A percentile compares a stretch with the other conserved stretches of the same genome.
These are phyloP conservation scores for Hoplias malabaricus DNA, from an alignment of 2,113 vertebrate species.

Conservation along the genomic window DNA sequence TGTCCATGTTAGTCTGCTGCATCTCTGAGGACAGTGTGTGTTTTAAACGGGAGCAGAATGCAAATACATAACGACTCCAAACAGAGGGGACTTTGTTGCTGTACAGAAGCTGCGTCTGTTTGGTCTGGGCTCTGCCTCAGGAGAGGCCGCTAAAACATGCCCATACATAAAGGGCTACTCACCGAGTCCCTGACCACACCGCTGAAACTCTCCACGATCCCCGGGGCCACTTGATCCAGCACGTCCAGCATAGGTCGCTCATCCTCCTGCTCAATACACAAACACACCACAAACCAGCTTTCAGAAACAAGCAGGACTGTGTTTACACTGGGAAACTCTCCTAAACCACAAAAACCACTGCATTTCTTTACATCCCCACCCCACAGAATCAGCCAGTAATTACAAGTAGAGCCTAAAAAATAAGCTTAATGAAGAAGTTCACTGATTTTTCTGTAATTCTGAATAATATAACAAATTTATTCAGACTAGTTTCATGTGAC, in stretches of 20 bases:
- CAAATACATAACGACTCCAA: background rate
- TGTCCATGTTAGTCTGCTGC: background rate
- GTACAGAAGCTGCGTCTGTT: constrained; percentile 20
- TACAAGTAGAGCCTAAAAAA: too few species aligned
- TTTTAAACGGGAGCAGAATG: background rate
- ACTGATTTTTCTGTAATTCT: too few species aligned
- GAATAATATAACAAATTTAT: too few species aligned
- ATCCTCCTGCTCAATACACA: constrained; percentile 80
- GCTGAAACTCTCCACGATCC: constrained; percentile 94
- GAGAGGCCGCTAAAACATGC: background rate
- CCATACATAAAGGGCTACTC: constrained; percentile 44
- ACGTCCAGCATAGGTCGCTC: constrained; percentile 98
- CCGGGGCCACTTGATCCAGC: constrained; percentile 95
- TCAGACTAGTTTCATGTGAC: background rate
- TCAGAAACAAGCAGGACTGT: background rate
- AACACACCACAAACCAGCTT: background rate
- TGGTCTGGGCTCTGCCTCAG: background rate
- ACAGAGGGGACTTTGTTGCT: constrained; percentile 42
- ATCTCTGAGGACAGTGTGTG: background rate
- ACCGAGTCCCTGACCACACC: constrained; percentile 94
- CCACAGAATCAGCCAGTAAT: too few species aligned
- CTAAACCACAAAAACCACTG: background rate
- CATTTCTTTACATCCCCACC: too few species aligned
- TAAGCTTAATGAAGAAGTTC: too few species aligned
- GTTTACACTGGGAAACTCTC: background rate